Base-by-base conservation (phyloP, 2,888 invertebrate genomes). In the Geotrupes spiniger region DNA sequence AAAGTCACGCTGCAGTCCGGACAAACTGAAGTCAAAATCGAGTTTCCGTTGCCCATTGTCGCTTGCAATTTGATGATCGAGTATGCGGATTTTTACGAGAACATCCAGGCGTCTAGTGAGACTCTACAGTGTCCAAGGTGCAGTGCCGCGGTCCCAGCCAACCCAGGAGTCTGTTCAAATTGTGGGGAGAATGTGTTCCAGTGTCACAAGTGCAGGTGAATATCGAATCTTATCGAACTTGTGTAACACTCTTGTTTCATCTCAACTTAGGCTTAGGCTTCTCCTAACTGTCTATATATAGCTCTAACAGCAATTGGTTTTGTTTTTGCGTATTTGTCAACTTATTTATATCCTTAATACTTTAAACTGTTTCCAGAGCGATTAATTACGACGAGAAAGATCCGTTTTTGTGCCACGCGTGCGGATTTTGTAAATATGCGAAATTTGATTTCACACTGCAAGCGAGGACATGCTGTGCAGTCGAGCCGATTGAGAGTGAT, bases 361-460 rank as follows among this genome's bases (percentile, higher is more conserved):
- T 12, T 42, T n/a, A 31, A n/a, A n/a, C n/a, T n/a, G 21, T 52
- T 63, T 68, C 1, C 66, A 88, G 95, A 15, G 94, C 97, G 0
- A 99, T 99, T 61, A 98, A 99, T 75, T 98, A 98, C 73, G 97
- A 97, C 71, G 97, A 98, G 71, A 95, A 96, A 71, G 98, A 98
- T 75, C 98, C 98, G 0, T 99, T 98, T 82, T 77, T 99, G 15
- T 99, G 99, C 69, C 97, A 97, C 74, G 91, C 96, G 2, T 99
- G 99, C 74, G 98, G 98, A 1, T 98, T 95, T 77, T 99, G 98
- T 77, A 98, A 98, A 76, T 98, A 98, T 74, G 98, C 97, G 26
- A 96, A 98, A 75, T 97, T 98, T 72, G 98, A 99, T 75, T 93
- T 95, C 74, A 92, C 91, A 6, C 78, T 97, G 48, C 87, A 87